A percentile compares a stretch with the other conserved stretches of the same genome.
Evolutionary conservation across 2,113 vertebrate genomes (phyloP).

Genomic region (Morone chrysops): DNA sequence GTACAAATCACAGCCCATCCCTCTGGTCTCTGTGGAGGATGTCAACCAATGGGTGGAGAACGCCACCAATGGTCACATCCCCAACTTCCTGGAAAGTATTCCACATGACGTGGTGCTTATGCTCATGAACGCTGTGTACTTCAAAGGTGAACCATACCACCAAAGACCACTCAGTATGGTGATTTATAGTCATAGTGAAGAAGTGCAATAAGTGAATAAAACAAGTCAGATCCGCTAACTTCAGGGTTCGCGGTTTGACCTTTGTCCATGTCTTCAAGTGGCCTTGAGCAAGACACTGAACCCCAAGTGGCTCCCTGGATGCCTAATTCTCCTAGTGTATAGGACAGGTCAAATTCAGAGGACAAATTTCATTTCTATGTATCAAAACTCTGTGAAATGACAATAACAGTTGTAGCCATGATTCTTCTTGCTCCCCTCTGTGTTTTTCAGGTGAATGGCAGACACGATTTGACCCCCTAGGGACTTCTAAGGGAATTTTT

Average conservation of each 20-base stretch:
- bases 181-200: not conserved
- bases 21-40: conserved; percentile 82
- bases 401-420: no score
- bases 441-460: conserved; percentile 88
- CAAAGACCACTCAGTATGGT: not conserved
- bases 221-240: not conserved
- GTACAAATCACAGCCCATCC: conserved; percentile 86
- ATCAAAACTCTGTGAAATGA: no score
- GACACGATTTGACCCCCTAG: conserved; percentile 87
- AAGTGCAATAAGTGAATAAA: not conserved
- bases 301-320: no score
- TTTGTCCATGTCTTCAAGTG: no score
- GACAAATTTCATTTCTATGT: no score
- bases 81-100: conserved; percentile 88
- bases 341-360: no score
- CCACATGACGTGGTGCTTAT: conserved; percentile 86
- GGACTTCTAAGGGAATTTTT: conserved; percentile 86
- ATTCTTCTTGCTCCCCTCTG: not conserved
- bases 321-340: no score
- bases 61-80: conserved; percentile 88
- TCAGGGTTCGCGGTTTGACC: no score
- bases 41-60: conserved; percentile 93
- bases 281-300: no score
- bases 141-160: conserved; percentile 85
- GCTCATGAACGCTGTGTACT: conserved; percentile 91